Evolutionary conservation across 2,113 vertebrate species (phyloP), one percentile per base, ranked within the genome.

Genomic region (Perca fluviatilis): DNA sequence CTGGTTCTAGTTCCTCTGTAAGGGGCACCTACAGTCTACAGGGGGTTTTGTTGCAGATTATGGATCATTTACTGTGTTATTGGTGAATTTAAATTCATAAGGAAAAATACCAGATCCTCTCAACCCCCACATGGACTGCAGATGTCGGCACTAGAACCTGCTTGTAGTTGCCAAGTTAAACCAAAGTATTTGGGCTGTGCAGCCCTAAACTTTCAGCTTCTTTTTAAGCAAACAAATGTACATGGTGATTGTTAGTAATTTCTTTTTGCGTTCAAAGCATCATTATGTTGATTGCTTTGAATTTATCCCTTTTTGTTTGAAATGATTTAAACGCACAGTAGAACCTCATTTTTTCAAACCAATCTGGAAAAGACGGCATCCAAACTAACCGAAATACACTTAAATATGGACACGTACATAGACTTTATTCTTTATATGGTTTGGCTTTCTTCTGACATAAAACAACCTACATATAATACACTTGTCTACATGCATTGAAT

Each of bases 91-190:
- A 51, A 80, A 82, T 82, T 56, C 50, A 65, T 69, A 47, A 80
- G 54, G 56, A 36, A 40, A 83, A 66, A 36, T n/a, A 68, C 47
- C 79, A 82, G 47, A 82, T 84, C 72, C 61, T 75, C 66, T 68
- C 49, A 86, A 82, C 73, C 87, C 88, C 84, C 88, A 87, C 75
- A 73, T 90, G 90, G 92, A 66, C 87, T 88, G 90, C 89, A 94
- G 90, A 90, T 94, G 93, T 93, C 25, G 0, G 77, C 33, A 75
- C 91, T 89, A 90, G 87, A 90, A 84, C 77, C 61, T 69, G 80
- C 77, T 79, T 85, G 30, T 67, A 83, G 19, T 54, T 3, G 30
- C 33, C 21, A 56, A 65, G n/a, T 73, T 69, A 85, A 87, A 83
- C 68, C 47, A 87, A 93, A 90, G 86, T 94, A 61, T 90, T 80